phyloP scores from a whole-genome alignment of 2,797 vertebrate species.

The Calcarius lapponicus region DNA sequence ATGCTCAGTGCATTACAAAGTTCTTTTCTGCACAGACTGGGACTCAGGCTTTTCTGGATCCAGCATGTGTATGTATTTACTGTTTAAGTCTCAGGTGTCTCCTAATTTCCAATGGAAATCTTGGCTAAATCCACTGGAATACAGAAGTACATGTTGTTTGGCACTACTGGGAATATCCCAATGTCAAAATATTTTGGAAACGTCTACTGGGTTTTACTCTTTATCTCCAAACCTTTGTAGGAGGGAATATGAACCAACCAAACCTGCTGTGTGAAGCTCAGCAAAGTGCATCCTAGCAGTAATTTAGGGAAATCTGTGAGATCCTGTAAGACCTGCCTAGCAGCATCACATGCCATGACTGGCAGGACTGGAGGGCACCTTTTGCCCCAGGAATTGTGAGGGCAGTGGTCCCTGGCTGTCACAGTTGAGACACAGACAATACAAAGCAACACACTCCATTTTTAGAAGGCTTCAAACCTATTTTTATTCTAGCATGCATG shows the following conservation, averaged over 20 bases:
- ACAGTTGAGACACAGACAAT: neutral
- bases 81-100: neutral
- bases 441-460: neutral
- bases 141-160: neutral
- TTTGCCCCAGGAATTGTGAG: neutral
- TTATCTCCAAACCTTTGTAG: neutral
- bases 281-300: neutral
- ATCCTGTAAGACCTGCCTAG: neutral
- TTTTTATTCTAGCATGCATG: neutral
- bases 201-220: neutral
- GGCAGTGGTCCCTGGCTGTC: neutral
- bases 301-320: neutral
- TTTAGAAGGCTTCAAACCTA: neutral
- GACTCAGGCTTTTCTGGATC: neutral
- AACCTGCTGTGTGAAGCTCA: neutral
- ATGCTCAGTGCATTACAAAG: neutral
- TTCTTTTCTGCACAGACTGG: neutral
- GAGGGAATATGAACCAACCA: neutral
- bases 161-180: neutral
- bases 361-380: neutral
- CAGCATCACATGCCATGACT: accelerated
- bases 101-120: neutral
- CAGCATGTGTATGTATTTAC: neutral
- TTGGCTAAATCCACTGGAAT: neutral
- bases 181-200: neutral